Percentiles rank a stretch among this genome's conserved stretches.
phyloP scores from a whole-genome alignment of 2,797 vertebrate species.

The Euphonia xanthogaster region DNA sequence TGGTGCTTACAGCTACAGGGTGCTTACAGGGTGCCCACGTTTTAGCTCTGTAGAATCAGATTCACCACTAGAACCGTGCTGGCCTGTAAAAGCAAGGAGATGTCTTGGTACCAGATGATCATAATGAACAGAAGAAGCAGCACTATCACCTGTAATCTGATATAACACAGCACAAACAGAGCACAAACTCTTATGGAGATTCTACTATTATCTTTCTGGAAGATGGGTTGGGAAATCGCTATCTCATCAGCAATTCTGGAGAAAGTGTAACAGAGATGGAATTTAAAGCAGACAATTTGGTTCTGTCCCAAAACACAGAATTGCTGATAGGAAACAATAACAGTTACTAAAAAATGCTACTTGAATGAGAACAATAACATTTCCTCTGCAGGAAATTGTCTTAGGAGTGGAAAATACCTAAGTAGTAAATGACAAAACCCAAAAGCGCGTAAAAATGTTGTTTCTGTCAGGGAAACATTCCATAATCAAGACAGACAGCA shows the following conservation, averaged over 20 bases:
- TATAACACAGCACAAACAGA: not conserved
- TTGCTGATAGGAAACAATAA: conserved; percentile 27
- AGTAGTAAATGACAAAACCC: not conserved
- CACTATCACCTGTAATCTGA: not conserved
- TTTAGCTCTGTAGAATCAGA: not conserved
- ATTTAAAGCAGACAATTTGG: conserved; percentile 44
- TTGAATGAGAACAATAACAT: not conserved
- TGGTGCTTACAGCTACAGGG: not conserved
- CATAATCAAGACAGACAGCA: not conserved
- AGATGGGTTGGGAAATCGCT: conserved; percentile 44
- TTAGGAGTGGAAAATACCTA: not conserved
- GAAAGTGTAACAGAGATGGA: not conserved
- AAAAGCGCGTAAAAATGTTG: not conserved
- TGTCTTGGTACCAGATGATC: not conserved
- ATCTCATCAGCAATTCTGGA: not conserved
- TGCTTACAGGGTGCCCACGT: not conserved
- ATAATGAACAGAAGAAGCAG: not conserved
- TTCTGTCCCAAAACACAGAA: conserved; percentile 40
- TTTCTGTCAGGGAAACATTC: not conserved
- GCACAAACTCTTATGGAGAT: not conserved
- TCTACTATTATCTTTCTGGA: not conserved
- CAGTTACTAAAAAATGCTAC: conserved; percentile 1
- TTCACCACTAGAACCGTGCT: not conserved
- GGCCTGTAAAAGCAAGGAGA: not conserved
- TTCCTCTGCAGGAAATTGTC: conserved; percentile 9